Conservation (phyloP, 2,888 invertebrate genomes). For the Mimas tiliae region DNA sequence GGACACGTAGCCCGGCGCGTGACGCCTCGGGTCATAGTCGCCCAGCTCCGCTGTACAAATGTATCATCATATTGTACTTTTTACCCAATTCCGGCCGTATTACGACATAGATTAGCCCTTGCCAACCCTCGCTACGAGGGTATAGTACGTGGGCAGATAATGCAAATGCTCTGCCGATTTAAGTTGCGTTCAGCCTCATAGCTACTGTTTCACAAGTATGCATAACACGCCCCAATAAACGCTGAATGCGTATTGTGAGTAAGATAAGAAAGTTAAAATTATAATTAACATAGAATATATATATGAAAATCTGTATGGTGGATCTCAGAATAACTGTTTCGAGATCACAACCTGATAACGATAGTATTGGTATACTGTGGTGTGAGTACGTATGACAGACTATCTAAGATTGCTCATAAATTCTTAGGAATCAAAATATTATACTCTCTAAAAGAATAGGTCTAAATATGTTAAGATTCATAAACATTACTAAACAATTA, state of each 20-base stretch:
- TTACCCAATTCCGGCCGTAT: background rate
- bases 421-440: too few relatives aligned
- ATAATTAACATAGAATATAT: background rate
- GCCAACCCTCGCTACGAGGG: slow-evolving; percentile 1
- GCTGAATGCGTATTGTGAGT: background rate
- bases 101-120: background rate
- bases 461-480: too few relatives aligned
- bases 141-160: slow-evolving; percentile 1
- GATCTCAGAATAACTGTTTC: background rate
- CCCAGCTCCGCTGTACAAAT: slow-evolving; percentile 93
- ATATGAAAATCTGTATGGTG: background rate
- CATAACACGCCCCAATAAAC: slow-evolving; percentile 2
- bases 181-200: too few relatives aligned
- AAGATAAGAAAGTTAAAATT: background rate
- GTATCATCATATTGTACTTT: slow-evolving; percentile 8
- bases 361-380: too few relatives aligned
- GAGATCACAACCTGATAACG: too few relatives aligned
- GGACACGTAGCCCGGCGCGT: slow-evolving; percentile 95
- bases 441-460: too few relatives aligned
- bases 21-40: slow-evolving; percentile 95
- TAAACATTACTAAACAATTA: too few relatives aligned
- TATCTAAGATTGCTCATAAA: too few relatives aligned
- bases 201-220: background rate
- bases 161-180: background rate
- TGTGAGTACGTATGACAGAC: too few relatives aligned